Evolutionary conservation across 2,113 vertebrate genomes (phyloP).

Genomic region (Urocynchramus pylzowi): DNA sequence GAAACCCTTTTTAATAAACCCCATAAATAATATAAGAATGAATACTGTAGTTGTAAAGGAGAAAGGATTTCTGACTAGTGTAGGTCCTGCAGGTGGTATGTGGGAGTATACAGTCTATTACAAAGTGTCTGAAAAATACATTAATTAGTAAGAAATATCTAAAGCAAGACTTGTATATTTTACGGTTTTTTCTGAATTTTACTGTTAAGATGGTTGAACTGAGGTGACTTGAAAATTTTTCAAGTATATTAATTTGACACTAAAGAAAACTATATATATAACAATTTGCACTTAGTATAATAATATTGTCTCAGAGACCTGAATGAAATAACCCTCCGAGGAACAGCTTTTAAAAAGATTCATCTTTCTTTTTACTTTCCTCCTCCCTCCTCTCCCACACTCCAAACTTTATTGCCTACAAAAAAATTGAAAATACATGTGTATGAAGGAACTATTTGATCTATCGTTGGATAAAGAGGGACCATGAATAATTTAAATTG

Average conservation of each 20-base stretch:
- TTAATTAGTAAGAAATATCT: not conserved
- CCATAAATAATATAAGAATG: not conserved
- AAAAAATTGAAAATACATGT: not conserved
- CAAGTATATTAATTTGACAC: not conserved
- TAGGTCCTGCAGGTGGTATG: not conserved
- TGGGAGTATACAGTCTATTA: not conserved
- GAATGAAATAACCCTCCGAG: not conserved
- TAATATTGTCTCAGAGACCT: not conserved
- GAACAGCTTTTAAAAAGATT: not conserved
- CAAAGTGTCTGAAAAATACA: not conserved
- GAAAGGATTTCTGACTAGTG: not conserved
- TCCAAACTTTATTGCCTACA: not conserved
- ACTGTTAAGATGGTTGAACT: not conserved
- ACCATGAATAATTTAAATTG: not conserved
- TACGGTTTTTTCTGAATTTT: not conserved
- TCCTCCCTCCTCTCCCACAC: accelerated
- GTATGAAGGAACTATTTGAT: not conserved
- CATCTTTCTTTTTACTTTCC: not conserved
- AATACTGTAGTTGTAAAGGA: not conserved
- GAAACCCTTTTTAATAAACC: not conserved
- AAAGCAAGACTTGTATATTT: not conserved
- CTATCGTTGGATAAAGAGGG: not conserved
- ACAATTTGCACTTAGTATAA: not conserved
- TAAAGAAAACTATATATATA: not conserved
- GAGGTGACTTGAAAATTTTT: not conserved